Base-by-base conservation (phyloP, 2,888 invertebrate species). In the Lycaena phlaeas region DNA sequence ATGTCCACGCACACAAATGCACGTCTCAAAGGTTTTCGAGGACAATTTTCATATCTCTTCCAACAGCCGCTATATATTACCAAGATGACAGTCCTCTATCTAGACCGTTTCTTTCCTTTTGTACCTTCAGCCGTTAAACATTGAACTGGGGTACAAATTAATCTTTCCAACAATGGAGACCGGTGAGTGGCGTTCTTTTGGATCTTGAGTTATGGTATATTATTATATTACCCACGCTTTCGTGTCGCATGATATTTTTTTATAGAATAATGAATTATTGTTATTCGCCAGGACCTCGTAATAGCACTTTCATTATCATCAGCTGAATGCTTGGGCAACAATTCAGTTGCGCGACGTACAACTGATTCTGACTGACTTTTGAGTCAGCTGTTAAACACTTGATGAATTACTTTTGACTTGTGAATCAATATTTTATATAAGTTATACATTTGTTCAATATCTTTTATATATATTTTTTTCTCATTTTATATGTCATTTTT, bases 81-180 rank as follows among this genome's bases (percentile, higher is more conserved):
- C 55, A 59, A 63, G 54, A 66, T 65, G 64, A 63, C 60, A 56
- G 53, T 41, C 43, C 44, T 54, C 53, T 51, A 54, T 54, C 58
- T 56, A 50, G 41, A 49, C 52, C 55, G 55, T 63, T 65, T 57
- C 61, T 62, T 64, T 62, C 56, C 57, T 59, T 60, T 56, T 51
- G 46, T 49, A 37, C 49, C 39, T 42, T 41, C 40, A 46, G 48
- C 37, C 47, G 40, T 45, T 38, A 44, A 44, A 51, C 50, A 46
- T 47, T 42, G 44, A 52, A 46, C 45, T 50, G 52, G 51, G 60
- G 67, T 63, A 65, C 64, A 64, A 73, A 76, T 76, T 74, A 76
- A 72, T 74, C 69, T 73, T 66, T 39, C 51, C 60, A 60, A 68
- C 72, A 68, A 71, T 65, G 51, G 60, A 40, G 41, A 43, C 43